Evolutionary conservation across 2,888 invertebrate species (phyloP), one percentile per base, ranked within the genome.

Genomic region (Geotrupes spiniger): DNA sequence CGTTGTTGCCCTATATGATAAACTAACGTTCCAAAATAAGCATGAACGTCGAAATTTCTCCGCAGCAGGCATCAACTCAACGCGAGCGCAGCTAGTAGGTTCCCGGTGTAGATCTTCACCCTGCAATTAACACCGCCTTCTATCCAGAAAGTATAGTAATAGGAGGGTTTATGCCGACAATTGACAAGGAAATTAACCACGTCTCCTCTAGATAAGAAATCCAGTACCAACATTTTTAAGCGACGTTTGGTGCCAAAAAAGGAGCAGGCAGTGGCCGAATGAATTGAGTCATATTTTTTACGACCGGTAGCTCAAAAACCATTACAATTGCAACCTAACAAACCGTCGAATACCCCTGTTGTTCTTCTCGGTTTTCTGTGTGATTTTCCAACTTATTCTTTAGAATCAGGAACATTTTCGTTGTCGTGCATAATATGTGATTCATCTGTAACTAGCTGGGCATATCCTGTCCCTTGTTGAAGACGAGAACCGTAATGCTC

Each of bases 151-250:
- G 88, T 0, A 84, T 92, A 3, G 85, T 90, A 0, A 84, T 91
- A 9, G 91, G 92, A 72, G 91, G 91, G 0, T 92, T 92, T 63
- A 87, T 84, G 55, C 91, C 92, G 0, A 90, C 91, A 14, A 79
- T 85, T 42, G 57, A 43, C 15, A 81, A 79, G 67, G 73, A 77
- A 38, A 73, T 74, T 15, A 77, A 80, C 65, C 78, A 81, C 89
- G 1, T 89, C 89, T 0, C 88, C 89, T 8, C n/a, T 45, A n/a
- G 41, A 42, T 26, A 38, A 14, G 42, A 41, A 25, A 28, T 11
- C 26, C 15, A 29, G 2, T 74, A 75, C 39, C 17, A 49, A 49
- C 25, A 49, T 45, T 29, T 37, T 33, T 28, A 49, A 49, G 37
- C 25, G 49, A 21, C 28, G 33, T 10, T 44, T 45, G 3, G 36